Conservation (phyloP, 2,797 vertebrate species). For the Myotis myotis region DNA sequence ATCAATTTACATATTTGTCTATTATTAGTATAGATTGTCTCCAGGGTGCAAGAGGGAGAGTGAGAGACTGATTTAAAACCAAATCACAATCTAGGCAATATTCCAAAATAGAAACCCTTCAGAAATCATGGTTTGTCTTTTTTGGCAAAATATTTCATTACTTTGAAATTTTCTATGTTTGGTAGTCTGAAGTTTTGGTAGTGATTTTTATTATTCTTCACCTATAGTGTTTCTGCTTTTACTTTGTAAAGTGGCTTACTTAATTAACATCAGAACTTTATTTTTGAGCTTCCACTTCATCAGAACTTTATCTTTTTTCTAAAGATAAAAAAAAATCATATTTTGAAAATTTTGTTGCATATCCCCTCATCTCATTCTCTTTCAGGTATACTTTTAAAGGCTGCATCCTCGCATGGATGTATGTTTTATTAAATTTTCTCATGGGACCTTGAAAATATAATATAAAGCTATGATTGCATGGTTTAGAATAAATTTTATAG, state of each 20-base stretch:
- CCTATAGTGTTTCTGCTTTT: neutral
- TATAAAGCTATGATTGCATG: neutral
- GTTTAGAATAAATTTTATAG: neutral
- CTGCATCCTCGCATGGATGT: neutral
- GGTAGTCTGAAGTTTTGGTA: neutral
- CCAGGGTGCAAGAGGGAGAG: neutral
- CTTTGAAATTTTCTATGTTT: neutral
- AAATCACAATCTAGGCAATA: neutral
- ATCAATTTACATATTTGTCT: too few species aligned
- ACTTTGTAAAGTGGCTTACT: neutral
- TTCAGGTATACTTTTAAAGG: slow-evolving; percentile 26
- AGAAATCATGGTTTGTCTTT: neutral
- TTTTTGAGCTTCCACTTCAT: too few species aligned
- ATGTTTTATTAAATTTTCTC: slow-evolving; percentile 8
- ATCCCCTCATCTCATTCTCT: neutral
- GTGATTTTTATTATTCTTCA: slow-evolving; percentile 3
- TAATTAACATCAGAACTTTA: neutral
- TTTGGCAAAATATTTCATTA: neutral
- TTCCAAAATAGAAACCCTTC: neutral
- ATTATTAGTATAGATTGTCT: neutral
- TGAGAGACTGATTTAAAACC: neutral
- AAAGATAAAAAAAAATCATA: neutral
- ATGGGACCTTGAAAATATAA: neutral
- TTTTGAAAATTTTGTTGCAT: slow-evolving; percentile 13
- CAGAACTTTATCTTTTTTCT: neutral